Evolutionary conservation across 2,797 vertebrate species (phyloP).

Genomic region (Okamejei kenojei): DNA sequence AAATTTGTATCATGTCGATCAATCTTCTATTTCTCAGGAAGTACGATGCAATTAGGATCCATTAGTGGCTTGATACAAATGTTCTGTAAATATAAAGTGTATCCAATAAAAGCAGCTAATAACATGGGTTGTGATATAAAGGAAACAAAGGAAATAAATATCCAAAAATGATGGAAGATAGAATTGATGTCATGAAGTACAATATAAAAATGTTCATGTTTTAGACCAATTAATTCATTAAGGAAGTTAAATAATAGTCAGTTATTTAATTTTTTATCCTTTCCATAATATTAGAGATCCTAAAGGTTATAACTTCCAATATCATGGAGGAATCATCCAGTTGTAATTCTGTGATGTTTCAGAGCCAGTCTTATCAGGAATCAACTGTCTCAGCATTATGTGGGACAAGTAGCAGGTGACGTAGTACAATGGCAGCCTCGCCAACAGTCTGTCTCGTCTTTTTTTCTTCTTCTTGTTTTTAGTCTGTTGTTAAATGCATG

Average conservation of each 20-base stretch:
- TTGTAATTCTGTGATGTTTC: neutral
- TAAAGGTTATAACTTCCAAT: neutral
- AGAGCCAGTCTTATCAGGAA: neutral
- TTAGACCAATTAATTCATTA: neutral
- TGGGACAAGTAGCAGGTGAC: neutral
- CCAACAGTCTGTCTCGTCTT: too few relatives aligned
- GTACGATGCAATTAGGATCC: neutral
- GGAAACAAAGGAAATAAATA: neutral
- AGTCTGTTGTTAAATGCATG: too few relatives aligned
- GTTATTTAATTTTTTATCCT: neutral
- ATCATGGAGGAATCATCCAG: neutral
- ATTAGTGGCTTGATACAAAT: neutral
- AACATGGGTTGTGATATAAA: neutral
- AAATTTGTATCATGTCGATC: too few relatives aligned
- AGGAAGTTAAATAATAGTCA: neutral
- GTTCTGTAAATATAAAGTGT: neutral
- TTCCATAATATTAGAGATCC: neutral
- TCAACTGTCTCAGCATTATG: neutral
- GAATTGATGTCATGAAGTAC: neutral
- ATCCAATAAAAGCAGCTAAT: neutral
- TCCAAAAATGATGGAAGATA: neutral
- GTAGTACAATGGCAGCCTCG: too few relatives aligned
- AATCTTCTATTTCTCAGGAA: neutral
- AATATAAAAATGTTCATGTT: neutral
- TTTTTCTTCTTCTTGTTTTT: too few relatives aligned